Conservation (phyloP, 2,888 invertebrate genomes). For the Nemapogon koenigi region DNA sequence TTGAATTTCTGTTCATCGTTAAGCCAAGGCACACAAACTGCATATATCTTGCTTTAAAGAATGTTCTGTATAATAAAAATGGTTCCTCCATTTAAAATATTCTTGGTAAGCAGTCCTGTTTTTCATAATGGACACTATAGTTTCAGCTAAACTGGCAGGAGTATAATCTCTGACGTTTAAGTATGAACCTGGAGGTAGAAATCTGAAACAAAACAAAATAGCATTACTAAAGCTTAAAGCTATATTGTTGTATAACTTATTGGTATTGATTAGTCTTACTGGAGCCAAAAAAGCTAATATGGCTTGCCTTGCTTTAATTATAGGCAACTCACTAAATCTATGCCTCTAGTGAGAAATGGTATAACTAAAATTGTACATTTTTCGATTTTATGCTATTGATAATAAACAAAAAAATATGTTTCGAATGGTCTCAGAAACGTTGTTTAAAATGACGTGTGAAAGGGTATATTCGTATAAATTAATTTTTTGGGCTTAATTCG, state of each 20-base stretch:
- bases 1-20: conserved; percentile 18
- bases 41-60: conserved; percentile 25
- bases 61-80: conserved; percentile 23
- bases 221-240: neutral
- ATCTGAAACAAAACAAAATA: conserved; percentile 12
- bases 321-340: too few relatives aligned
- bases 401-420: too few relatives aligned
- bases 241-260: neutral
- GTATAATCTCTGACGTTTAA: conserved; percentile 31
- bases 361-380: too few relatives aligned
- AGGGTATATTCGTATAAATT: too few relatives aligned
- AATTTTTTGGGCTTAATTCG: too few relatives aligned
- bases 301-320: too few relatives aligned
- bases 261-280: too few relatives aligned
- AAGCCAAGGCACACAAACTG: conserved; percentile 27
- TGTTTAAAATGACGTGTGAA: too few relatives aligned
- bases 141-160: conserved; percentile 31
- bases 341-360: too few relatives aligned
- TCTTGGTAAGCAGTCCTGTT: conserved; percentile 23
- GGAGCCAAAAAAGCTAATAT: too few relatives aligned
- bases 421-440: too few relatives aligned
- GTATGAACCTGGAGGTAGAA: conserved; percentile 20
- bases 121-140: conserved; percentile 25
- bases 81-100: conserved; percentile 36
- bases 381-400: too few relatives aligned